Conservation (phyloP, 2,888 invertebrate species). For the Panzeria rudis region DNA sequence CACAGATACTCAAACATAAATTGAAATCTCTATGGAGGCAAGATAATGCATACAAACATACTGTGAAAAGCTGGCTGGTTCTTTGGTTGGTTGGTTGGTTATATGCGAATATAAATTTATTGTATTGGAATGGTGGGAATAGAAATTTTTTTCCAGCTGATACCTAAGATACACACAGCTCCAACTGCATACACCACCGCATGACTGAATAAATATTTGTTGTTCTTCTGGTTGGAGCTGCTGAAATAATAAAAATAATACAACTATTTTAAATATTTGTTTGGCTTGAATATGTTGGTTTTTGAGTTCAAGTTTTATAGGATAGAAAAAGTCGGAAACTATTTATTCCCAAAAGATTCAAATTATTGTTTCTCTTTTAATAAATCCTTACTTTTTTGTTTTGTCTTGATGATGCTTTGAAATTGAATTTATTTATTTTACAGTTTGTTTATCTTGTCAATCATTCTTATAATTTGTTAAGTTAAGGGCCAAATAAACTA, state of each 20-base stretch:
- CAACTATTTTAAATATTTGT: conserved; percentile 49
- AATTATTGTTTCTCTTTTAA: conserved; percentile 19
- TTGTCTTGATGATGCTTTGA: not conserved
- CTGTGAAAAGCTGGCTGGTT: not conserved
- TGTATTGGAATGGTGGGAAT: conserved; percentile 15
- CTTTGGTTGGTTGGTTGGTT: not conserved
- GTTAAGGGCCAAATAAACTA: too few relatives aligned
- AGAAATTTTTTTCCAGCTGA: conserved; percentile 11
- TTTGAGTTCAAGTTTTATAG: not conserved
- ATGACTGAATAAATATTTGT: conserved; percentile 33
- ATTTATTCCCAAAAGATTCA: conserved; percentile 34
- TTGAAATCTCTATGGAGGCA: conserved; percentile 33
- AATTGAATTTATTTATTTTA: conserved; percentile 25
- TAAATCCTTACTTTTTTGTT: conserved; percentile 9
- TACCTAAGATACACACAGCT: not conserved
- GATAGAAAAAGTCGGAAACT: not conserved
- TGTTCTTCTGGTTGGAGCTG: conserved; percentile 2
- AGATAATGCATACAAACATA: conserved; percentile 21
- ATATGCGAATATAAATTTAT: conserved; percentile 14
- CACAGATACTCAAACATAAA: conserved; percentile 30
- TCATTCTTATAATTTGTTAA: conserved; percentile 18
- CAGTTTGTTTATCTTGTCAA: conserved; percentile 32
- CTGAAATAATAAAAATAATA: conserved; percentile 25
- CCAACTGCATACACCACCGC: conserved; percentile 1
- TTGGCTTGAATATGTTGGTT: conserved; percentile 5